Percentiles rank a stretch among this genome's conserved stretches.
These are phyloP conservation scores for Girardia tigrina DNA, from an alignment of 2,888 invertebrate genomes.

Conservation along the genomic window DNA sequence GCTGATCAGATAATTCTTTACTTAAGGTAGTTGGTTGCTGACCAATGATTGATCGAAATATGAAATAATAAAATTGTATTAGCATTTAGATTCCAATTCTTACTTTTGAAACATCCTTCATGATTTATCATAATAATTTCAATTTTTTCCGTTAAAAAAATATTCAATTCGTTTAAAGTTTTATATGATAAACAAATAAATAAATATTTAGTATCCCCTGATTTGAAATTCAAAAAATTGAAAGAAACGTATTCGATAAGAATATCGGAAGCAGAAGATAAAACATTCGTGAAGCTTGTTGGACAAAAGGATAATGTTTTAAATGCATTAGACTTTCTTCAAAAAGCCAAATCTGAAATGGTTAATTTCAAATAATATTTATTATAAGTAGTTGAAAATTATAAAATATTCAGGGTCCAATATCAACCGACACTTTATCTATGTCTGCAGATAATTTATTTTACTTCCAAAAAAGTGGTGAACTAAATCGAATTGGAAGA, in stretches of 20 bases:
- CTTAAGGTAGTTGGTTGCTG: no score
- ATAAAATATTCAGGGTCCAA: neutral
- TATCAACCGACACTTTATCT: neutral
- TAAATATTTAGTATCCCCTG: neutral
- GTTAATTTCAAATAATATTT: neutral
- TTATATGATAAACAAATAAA: no score
- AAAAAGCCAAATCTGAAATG: slow-evolving; percentile 17
- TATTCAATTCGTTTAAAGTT: no score
- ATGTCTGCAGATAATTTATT: neutral
- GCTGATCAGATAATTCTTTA: no score
- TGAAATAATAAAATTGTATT: no score
- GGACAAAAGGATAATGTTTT: neutral
- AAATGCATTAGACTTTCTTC: neutral
- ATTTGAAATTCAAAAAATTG: neutral
- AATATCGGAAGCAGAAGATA: neutral
- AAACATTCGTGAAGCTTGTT: neutral
- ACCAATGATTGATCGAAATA: no score
- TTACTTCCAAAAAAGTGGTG: neutral
- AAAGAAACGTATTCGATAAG: neutral
- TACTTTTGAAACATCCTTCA: no score
- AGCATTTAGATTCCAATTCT: no score
- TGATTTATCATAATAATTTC: no score
- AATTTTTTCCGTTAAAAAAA: no score
- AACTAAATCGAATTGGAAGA: neutral
- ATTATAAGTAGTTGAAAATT: neutral